Conservation (phyloP, 2,888 invertebrate species). For the Caenorhabditis sp. region DNA sequence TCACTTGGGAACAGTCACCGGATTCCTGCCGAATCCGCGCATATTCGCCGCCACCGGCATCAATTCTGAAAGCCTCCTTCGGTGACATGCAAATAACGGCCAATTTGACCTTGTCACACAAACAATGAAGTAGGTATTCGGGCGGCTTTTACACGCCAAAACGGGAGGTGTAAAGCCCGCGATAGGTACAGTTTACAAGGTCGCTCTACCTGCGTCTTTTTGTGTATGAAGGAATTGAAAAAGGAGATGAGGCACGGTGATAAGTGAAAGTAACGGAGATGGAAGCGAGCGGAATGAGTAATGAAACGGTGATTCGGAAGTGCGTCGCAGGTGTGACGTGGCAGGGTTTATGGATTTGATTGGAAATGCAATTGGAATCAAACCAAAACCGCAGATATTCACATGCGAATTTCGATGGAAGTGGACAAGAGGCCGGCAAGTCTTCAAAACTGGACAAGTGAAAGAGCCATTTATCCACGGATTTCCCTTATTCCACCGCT, state of each 20-base stretch:
- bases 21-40: slow-evolving; percentile 57
- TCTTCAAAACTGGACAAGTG: too few relatives aligned
- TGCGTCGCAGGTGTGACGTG: neutral
- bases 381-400: too few relatives aligned
- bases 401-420: too few relatives aligned
- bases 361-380: slow-evolving; percentile 1
- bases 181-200: slow-evolving; percentile 27
- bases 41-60: slow-evolving; percentile 43
- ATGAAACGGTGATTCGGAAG: slow-evolving; percentile 41
- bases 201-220: neutral
- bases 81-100: slow-evolving; percentile 51
- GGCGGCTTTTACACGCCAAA: too few relatives aligned
- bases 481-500: too few relatives aligned
- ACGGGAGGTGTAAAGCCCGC: slow-evolving; percentile 28
- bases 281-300: slow-evolving; percentile 10
- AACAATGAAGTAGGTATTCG: slow-evolving; percentile 40
- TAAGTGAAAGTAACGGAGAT: slow-evolving; percentile 35
- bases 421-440: too few relatives aligned
- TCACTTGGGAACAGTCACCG: slow-evolving; percentile 59
- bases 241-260: slow-evolving; percentile 38
- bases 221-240: neutral
- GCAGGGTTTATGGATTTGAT: slow-evolving; percentile 6
- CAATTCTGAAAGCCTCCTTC: slow-evolving; percentile 59
- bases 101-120: slow-evolving; percentile 52
- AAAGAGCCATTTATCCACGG: too few relatives aligned